A percentile compares a stretch with the other conserved stretches of the same genome.
phyloP scores from a whole-genome alignment of 2,797 vertebrate species.

The Champsocephalus gunnari region DNA sequence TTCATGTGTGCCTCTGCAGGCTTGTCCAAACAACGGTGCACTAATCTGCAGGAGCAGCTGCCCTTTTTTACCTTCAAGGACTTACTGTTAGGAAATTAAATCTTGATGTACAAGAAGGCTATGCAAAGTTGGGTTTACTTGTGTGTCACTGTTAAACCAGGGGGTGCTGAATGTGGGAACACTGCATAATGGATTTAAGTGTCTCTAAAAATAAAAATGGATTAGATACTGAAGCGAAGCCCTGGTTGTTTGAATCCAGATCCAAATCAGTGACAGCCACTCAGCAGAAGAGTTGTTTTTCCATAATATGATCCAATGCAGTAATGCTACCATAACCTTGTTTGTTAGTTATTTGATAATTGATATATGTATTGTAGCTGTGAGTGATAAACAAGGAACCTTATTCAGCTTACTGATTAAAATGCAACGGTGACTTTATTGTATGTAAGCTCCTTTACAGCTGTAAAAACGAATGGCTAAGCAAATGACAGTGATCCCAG shows the following conservation, averaged over 20 bases:
- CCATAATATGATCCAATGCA: conserved; percentile 24
- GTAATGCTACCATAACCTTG: background rate
- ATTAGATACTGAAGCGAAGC: conserved; percentile 63
- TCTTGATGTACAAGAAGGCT: conserved; percentile 17
- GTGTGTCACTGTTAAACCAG: conserved; percentile 43
- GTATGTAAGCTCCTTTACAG: background rate
- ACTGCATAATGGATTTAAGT: conserved; percentile 66
- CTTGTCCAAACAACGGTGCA: conserved; percentile 19
- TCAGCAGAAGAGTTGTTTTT: conserved; percentile 42
- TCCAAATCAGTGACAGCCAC: conserved; percentile 39
- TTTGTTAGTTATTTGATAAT: conserved; percentile 3
- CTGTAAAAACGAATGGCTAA: background rate
- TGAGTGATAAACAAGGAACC: background rate
- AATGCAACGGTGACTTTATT: background rate
- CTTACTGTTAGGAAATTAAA: conserved; percentile 31
- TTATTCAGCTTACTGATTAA: background rate
- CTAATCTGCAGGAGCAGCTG: conserved; percentile 12
- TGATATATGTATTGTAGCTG: conserved; percentile 4
- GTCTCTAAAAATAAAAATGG: conserved; percentile 63
- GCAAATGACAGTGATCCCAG: background rate
- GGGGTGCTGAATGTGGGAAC: conserved; percentile 48
- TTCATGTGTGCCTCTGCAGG: conserved; percentile 23
- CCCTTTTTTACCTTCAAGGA: conserved; percentile 37
- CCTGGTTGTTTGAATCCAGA: conserved; percentile 44
- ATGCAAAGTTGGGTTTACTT: conserved; percentile 40